These are phyloP conservation scores for Misgurnus anguillicaudatus DNA, from an alignment of 2,113 vertebrate species.

Conservation along the genomic window DNA sequence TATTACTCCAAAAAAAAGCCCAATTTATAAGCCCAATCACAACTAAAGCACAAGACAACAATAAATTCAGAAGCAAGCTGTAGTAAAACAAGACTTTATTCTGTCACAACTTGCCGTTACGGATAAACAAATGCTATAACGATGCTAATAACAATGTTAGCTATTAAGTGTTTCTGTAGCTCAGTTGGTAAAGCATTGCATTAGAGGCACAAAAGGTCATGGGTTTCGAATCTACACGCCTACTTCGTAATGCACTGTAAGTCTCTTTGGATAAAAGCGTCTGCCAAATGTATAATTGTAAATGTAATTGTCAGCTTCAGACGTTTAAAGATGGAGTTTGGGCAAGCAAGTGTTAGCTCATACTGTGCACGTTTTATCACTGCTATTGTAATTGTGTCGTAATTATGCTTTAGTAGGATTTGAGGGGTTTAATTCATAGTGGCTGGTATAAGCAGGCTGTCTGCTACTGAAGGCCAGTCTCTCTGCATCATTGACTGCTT, in stretches of 20 bases:
- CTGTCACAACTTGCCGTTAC: not conserved
- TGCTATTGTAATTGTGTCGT: not conserved
- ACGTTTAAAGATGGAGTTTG: not conserved
- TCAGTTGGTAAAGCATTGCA: too few relatives aligned
- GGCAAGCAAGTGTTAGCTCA: not conserved
- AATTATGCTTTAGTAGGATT: conserved; percentile 49
- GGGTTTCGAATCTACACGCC: too few relatives aligned
- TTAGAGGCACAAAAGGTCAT: too few relatives aligned
- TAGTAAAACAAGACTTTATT: conserved; percentile 12
- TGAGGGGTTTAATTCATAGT: conserved; percentile 64
- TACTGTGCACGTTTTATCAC: not conserved
- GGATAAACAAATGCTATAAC: not conserved
- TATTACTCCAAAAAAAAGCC: not conserved
- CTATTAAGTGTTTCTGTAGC: too few relatives aligned
- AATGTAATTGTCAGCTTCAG: too few relatives aligned
- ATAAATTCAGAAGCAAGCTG: conserved; percentile 22
- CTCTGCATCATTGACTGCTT: conserved; percentile 45
- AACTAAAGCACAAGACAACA: conserved; percentile 5
- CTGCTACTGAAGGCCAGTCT: conserved; percentile 46
- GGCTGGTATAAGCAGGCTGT: conserved; percentile 57
- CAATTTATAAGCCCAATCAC: not conserved
- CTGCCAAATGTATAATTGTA: not conserved
- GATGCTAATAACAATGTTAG: too few relatives aligned
- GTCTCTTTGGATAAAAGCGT: not conserved
- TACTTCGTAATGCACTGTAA: too few relatives aligned